phyloP scores from a whole-genome alignment of 2,113 vertebrate species.

The Anser cygnoides region DNA sequence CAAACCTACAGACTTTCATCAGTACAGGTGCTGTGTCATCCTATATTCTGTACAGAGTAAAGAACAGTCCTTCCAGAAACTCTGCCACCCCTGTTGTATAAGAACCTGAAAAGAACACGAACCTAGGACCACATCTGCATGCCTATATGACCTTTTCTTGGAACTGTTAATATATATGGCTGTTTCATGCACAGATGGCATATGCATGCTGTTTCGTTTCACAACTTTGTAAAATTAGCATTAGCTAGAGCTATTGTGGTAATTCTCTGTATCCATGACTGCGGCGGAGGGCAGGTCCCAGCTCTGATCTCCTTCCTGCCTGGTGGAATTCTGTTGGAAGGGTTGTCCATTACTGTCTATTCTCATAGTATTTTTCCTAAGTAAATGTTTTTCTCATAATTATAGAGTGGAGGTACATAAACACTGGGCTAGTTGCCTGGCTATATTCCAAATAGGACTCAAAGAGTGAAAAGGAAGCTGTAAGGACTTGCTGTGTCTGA shows the following conservation, averaged over 20 bases:
- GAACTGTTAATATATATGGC: not conserved
- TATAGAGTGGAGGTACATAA: not conserved
- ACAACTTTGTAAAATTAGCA: not conserved
- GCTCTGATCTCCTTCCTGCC: not conserved
- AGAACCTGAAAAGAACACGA: not conserved
- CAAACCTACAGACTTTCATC: not conserved
- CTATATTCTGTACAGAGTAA: not conserved
- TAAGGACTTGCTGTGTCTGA: not conserved
- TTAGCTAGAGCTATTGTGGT: not conserved
- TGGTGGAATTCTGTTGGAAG: not conserved
- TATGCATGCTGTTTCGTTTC: not conserved
- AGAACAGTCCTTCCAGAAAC: not conserved
- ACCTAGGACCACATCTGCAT: not conserved
- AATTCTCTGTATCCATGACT: not conserved
- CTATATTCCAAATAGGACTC: not conserved
- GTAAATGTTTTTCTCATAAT: not conserved
- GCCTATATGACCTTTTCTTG: not conserved
- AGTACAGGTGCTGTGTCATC: not conserved
- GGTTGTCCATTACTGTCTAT: not conserved
- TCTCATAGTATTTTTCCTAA: not conserved
- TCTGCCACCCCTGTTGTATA: not conserved
- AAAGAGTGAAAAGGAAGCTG: not conserved
- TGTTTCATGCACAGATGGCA: not conserved
- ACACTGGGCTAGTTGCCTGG: not conserved
- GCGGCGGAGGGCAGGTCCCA: not conserved